Conservation (phyloP, 2,888 invertebrate genomes). For the Dromius quadrimaculatus region DNA sequence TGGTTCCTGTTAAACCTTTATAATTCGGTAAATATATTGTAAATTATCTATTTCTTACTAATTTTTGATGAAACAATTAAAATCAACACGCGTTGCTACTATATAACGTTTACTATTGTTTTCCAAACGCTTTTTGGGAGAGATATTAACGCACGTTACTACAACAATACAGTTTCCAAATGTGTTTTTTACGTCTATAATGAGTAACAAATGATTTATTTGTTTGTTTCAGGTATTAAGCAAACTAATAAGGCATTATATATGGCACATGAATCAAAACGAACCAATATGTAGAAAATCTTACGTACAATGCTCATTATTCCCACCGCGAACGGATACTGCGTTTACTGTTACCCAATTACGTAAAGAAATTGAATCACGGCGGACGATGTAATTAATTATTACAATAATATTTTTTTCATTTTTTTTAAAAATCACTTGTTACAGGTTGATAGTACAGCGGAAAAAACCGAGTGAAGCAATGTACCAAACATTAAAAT, state of each 20-base stretch:
- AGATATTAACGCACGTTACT: too few relatives aligned
- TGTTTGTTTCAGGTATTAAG: slow-evolving; percentile 56
- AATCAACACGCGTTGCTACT: neutral
- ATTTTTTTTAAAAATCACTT: slow-evolving; percentile 13
- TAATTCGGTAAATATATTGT: slow-evolving; percentile 31
- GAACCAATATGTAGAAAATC: slow-evolving; percentile 56
- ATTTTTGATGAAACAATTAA: neutral
- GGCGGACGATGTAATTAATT: slow-evolving; percentile 55
- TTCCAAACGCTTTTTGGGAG: too few relatives aligned
- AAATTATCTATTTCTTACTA: neutral
- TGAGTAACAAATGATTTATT: neutral
- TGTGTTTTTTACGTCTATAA: neutral
- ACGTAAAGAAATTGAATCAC: slow-evolving; percentile 57
- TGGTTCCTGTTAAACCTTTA: slow-evolving; percentile 24
- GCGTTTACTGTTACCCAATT: slow-evolving; percentile 57
- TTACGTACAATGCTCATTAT: slow-evolving; percentile 57
- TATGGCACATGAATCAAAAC: slow-evolving; percentile 54
- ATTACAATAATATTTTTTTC: slow-evolving; percentile 1
- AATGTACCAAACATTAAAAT: slow-evolving; percentile 59
- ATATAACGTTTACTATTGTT: too few relatives aligned
- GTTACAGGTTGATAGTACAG: slow-evolving; percentile 56
- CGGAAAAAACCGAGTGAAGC: slow-evolving; percentile 57
- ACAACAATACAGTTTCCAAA: too few relatives aligned
- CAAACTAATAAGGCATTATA: slow-evolving; percentile 57
- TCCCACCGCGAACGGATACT: slow-evolving; percentile 57